Evolutionary conservation across 2,797 vertebrate species (phyloP).

Genomic region (Amblyraja radiata): DNA sequence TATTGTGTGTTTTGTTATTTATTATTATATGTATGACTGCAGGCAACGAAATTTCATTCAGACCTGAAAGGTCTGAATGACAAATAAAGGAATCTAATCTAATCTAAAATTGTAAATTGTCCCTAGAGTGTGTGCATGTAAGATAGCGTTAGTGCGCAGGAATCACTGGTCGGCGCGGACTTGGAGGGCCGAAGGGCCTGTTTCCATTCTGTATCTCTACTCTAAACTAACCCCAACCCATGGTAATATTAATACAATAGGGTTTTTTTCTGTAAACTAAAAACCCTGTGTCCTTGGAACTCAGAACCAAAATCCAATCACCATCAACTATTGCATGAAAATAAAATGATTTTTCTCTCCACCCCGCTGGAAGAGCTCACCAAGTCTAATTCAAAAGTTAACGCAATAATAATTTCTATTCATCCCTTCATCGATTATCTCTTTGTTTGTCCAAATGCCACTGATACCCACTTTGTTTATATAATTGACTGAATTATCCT

Average conservation of each 20-base stretch:
- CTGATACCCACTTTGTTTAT: conserved; percentile 73
- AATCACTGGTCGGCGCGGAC: no score
- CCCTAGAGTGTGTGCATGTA: no score
- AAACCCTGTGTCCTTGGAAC: not conserved
- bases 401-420: conserved; percentile 54
- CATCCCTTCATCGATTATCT: conserved; percentile 69
- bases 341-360: not conserved
- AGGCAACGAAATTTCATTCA: no score
- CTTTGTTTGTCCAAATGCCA: conserved; percentile 67
- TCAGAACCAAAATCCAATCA: conserved; percentile 15
- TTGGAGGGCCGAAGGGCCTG: no score
- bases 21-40: no score
- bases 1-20: no score
- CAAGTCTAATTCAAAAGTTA: conserved; percentile 48
- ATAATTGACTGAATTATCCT: conserved; percentile 92
- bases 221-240: not conserved
- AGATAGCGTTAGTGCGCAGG: no score
- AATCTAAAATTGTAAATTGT: no score
- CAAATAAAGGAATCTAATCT: no score
- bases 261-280: not conserved
- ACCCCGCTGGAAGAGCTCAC: not conserved
- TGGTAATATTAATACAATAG: not conserved
- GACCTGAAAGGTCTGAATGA: no score
- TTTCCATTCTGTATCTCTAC: no score
- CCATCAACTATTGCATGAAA: not conserved